A percentile compares a stretch with the other conserved stretches of the same genome.
Evolutionary conservation across 37 sponge, comb jelly and placozoan species (phyloP).

Genomic region (Dysidea cf. avara): DNA sequence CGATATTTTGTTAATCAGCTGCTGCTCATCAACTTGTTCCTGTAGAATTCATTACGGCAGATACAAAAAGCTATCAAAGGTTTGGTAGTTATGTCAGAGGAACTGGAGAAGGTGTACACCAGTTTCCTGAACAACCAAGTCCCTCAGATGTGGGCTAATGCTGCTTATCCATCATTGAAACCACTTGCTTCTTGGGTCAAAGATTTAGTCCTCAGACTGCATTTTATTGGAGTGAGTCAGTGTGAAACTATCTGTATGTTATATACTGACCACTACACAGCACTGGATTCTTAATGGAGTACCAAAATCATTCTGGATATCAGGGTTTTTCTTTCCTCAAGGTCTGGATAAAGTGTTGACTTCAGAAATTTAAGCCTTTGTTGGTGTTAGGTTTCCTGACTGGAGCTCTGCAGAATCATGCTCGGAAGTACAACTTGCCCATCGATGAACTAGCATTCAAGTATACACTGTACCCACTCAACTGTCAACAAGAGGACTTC

Average conservation of each 20-base stretch:
- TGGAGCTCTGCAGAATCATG: conserved; percentile 97
- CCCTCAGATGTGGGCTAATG: conserved; percentile 88
- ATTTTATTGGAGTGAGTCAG: conserved; percentile 82
- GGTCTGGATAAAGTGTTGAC: too few species aligned
- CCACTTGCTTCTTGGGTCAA: conserved; percentile 97
- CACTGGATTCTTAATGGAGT: conserved; percentile 88
- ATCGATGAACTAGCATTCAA: conserved; percentile 95
- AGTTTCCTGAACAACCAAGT: conserved; percentile 92
- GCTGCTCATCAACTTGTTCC: neutral
- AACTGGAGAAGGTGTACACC: conserved; percentile 92
- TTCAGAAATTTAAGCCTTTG: too few species aligned
- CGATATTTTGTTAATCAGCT: neutral
- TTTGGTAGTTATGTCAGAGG: conserved; percentile 97
- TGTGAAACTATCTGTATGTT: neutral
- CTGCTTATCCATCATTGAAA: conserved; percentile 98
- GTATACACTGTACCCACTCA: conserved; percentile 51
- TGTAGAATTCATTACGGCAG: conserved; percentile 69
- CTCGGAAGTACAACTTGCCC: conserved; percentile 94
- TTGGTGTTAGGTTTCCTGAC: conserved; percentile 84
- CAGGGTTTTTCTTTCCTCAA: conserved; percentile 99
- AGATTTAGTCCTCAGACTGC: conserved; percentile 87
- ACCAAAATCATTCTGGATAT: conserved; percentile 95
- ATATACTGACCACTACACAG: conserved; percentile 14
- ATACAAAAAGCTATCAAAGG: conserved; percentile 99
- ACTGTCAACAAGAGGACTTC: conserved; percentile 84